Percentiles rank a stretch among this genome's conserved stretches.
phyloP scores from a whole-genome alignment of 2,113 vertebrate species.

The Macquaria australasica region DNA sequence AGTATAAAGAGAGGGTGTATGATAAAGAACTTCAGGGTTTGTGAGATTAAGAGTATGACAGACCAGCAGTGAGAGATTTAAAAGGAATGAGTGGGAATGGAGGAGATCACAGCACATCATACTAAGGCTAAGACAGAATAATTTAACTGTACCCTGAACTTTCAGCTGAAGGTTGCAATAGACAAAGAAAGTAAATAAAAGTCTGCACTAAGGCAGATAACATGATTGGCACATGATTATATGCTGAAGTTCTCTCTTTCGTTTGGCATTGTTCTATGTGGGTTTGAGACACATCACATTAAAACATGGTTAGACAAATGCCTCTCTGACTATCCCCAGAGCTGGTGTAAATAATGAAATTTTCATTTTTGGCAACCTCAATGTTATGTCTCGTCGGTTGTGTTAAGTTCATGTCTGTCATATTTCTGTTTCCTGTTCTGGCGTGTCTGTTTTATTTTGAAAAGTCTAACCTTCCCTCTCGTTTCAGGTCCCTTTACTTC shows the following conservation, averaged over 20 bases:
- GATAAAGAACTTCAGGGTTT: conserved; percentile 10
- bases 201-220: background rate
- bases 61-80: background rate
- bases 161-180: conserved; percentile 9
- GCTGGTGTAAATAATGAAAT: background rate
- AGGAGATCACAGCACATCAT: background rate
- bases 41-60: conserved; percentile 22
- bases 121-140: conserved; percentile 39
- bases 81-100: background rate
- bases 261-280: background rate
- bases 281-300: background rate
- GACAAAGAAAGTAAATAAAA: conserved; percentile 18
- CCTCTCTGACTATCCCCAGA: background rate
- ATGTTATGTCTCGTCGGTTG: no score
- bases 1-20: background rate
- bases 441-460: no score
- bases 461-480: no score
- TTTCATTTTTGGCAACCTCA: background rate
- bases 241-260: background rate
- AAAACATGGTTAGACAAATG: background rate
- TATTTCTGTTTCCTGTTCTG: no score
- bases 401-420: no score
- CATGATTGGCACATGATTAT: background rate
- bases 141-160: conserved; percentile 39
- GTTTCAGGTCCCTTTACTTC: no score